Percentiles rank a stretch among this genome's conserved stretches.
Evolutionary conservation across 2,797 vertebrate species (phyloP).

Genomic region (Dallia pectoralis): DNA sequence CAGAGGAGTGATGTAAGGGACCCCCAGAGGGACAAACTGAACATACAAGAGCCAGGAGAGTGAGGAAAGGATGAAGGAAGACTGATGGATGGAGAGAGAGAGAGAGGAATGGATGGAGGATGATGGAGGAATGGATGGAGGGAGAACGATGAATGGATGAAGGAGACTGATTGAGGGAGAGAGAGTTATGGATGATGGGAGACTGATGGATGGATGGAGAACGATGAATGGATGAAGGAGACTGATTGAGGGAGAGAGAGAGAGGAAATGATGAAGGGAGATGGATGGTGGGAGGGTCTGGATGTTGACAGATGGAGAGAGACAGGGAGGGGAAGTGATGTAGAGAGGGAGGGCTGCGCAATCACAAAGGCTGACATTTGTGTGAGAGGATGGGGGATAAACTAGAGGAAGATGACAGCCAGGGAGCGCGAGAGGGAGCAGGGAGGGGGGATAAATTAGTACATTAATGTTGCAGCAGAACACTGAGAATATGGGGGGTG

Average conservation of each 20-base stretch:
- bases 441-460: conserved; percentile 71
- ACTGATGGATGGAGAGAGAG: background rate
- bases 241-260: background rate
- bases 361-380: conserved; percentile 79
- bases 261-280: too few relatives aligned
- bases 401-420: background rate
- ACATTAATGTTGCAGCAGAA: conserved; percentile 82
- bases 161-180: conserved; percentile 7
- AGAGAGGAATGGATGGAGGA: background rate
- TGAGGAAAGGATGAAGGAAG: conserved; percentile 2
- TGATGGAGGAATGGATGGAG: conserved; percentile 25
- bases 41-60: conserved; percentile 18
- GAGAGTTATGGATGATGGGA: background rate
- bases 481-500: conserved; percentile 21
- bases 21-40: conserved; percentile 32
- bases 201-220: conserved; percentile 19
- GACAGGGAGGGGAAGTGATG: conserved; percentile 11
- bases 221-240: background rate
- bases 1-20: conserved; percentile 64
- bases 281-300: background rate
- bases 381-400: conserved; percentile 57
- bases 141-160: conserved; percentile 2
- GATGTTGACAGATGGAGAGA: conserved; percentile 18
- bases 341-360: conserved; percentile 23
- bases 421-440: background rate